phyloP scores from a whole-genome alignment of 1,140 invertebrate species.

The Mercenaria mercenaria region DNA sequence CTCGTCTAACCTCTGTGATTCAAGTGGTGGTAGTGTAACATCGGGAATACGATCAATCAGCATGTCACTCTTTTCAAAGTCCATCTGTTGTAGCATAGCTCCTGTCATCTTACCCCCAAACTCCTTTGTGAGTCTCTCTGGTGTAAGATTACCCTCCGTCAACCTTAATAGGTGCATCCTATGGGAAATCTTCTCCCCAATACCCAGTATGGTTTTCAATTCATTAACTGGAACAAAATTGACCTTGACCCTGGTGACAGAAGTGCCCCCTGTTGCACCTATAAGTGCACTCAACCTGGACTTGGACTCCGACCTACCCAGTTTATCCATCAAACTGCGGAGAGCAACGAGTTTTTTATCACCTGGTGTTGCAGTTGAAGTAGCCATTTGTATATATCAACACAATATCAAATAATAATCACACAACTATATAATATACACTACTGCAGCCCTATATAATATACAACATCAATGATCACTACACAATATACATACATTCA shows the following conservation, averaged over 20 bases:
- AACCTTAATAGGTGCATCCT: neutral
- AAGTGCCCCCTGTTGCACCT: no score
- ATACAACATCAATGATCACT: no score
- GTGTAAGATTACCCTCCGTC: neutral
- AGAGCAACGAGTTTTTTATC: neutral
- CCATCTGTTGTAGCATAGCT: neutral
- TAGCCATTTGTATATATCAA: neutral
- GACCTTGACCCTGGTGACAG: no score
- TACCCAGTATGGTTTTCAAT: neutral
- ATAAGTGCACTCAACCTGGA: neutral
- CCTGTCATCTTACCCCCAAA: neutral
- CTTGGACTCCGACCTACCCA: no score
- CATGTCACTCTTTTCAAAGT: neutral
- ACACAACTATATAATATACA: neutral
- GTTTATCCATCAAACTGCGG: neutral
- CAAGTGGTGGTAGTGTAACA: neutral
- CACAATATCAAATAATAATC: no score
- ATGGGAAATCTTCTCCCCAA: neutral
- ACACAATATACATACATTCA: neutral
- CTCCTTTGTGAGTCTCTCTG: neutral
- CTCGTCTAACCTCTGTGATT: no score
- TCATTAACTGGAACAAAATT: neutral
- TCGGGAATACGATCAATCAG: neutral
- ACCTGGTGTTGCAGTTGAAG: neutral
- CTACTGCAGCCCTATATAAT: no score